Conservation (phyloP, 23 tunicate species). For the Aplidium turbinatum region DNA sequence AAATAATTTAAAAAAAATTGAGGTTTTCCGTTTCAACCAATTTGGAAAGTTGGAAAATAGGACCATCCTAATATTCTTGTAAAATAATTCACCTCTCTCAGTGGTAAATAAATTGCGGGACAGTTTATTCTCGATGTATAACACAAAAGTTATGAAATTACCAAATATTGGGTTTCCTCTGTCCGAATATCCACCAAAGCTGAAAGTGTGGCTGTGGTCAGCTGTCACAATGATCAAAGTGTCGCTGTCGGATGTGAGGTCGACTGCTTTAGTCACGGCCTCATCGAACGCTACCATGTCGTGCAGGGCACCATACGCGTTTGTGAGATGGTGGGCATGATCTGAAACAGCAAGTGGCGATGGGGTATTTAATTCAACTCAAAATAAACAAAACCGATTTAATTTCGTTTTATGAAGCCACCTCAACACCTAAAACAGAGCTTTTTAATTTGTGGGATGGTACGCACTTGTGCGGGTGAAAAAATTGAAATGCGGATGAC, state of each 20-base stretch:
- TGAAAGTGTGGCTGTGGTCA: slow-evolving; percentile 91
- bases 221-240: slow-evolving; percentile 91
- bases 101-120: neutral
- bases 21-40: too few species aligned
- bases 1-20: too few species aligned
- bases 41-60: too few species aligned
- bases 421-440: too few species aligned
- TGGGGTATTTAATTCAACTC: too few species aligned
- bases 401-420: too few species aligned
- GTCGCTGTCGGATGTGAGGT: slow-evolving; percentile 80
- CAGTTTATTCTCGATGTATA: neutral
- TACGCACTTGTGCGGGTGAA: too few species aligned
- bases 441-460: too few species aligned
- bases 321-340: slow-evolving; percentile 68
- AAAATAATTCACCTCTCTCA: neutral
- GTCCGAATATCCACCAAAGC: slow-evolving; percentile 70
- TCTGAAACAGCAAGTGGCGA: slow-evolving; percentile 48
- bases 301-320: slow-evolving; percentile 67
- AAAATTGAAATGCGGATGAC: too few species aligned
- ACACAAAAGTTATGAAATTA: neutral
- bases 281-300: slow-evolving; percentile 83
- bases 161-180: slow-evolving; percentile 89
- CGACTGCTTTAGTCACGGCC: slow-evolving; percentile 70
- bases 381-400: too few species aligned
- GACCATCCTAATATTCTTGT: too few species aligned